Evolutionary conservation across 2,113 vertebrate genomes (phyloP).

Genomic region (Sinocyclocheilus grahami): DNA sequence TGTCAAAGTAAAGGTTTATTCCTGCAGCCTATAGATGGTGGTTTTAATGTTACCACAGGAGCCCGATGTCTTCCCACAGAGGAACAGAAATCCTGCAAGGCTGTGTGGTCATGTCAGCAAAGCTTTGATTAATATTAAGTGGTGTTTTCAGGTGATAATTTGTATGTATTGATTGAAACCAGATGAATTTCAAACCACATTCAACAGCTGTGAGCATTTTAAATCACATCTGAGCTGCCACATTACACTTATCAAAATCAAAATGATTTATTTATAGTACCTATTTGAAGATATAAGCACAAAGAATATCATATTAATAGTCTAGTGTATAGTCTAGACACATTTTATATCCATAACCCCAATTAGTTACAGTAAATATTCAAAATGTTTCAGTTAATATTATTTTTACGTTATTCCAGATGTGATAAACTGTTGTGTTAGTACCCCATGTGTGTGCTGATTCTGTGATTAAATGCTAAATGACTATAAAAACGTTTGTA

Average conservation of each 20-base stretch:
- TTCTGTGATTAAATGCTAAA: constrained; percentile 14
- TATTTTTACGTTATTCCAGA: constrained; percentile 9
- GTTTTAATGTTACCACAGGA: constrained; percentile 38
- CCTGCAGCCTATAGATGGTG: constrained; percentile 7
- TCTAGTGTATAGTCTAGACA: background rate
- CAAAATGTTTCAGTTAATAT: constrained; percentile 1
- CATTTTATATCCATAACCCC: background rate
- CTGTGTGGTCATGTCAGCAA: constrained; percentile 34
- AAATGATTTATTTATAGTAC: background rate
- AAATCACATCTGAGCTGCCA: background rate
- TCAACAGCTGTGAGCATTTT: constrained; percentile 1
- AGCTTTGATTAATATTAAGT: constrained; percentile 47
- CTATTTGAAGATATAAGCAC: background rate
- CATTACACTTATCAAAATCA: background rate
- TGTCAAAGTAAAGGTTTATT: constrained; percentile 20
- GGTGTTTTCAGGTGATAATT: constrained; percentile 34
- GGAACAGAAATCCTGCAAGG: constrained; percentile 26
- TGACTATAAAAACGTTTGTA: background rate
- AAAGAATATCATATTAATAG: background rate
- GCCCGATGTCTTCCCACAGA: background rate
- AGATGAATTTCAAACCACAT: background rate
- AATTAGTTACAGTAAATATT: background rate
- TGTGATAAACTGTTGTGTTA: background rate
- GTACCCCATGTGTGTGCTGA: background rate
- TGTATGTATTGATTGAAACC: constrained; percentile 29